Percentiles rank a stretch among this genome's conserved stretches.
Evolutionary conservation across 2,797 vertebrate species (phyloP).

Genomic region (Pelochelys cantorii): DNA sequence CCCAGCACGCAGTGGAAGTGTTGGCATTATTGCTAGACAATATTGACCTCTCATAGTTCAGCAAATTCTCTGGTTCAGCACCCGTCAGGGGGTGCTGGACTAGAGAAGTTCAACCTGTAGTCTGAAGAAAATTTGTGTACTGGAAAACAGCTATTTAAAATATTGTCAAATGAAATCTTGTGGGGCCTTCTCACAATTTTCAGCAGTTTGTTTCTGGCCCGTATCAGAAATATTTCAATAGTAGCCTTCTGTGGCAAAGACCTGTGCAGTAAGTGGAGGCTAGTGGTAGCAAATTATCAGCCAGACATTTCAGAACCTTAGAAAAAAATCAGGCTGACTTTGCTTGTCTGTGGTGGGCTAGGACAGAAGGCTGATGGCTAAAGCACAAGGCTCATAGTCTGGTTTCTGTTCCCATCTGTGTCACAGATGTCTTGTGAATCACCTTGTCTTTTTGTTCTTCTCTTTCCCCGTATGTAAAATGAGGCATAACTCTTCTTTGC

Average conservation of each 20-base stretch:
- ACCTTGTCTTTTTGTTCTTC: not conserved
- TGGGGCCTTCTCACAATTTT: not conserved
- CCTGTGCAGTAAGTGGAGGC: not conserved
- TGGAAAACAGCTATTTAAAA: not conserved
- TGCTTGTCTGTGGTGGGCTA: not conserved
- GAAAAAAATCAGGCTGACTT: not conserved
- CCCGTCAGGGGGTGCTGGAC: too few relatives aligned
- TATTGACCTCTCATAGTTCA: too few relatives aligned
- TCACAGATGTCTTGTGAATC: not conserved
- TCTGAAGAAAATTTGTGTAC: not conserved
- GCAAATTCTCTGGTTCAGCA: too few relatives aligned
- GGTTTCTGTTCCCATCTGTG: not conserved
- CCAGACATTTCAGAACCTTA: not conserved
- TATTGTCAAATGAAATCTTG: not conserved
- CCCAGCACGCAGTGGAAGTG: too few relatives aligned
- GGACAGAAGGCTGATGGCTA: not conserved
- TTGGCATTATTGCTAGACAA: too few relatives aligned
- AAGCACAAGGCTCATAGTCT: not conserved
- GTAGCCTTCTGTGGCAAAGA: not conserved
- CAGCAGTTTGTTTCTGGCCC: not conserved
- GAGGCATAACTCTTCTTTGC: not conserved
- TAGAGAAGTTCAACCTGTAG: too few relatives aligned
- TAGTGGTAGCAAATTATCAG: not conserved
- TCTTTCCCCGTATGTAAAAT: not conserved
- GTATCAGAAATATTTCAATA: not conserved